A percentile compares a stretch with the other conserved stretches of the same genome.
These are phyloP conservation scores for Petrocephalus schoutedeni DNA, from an alignment of 2,797 vertebrate species.

Conservation along the genomic window DNA sequence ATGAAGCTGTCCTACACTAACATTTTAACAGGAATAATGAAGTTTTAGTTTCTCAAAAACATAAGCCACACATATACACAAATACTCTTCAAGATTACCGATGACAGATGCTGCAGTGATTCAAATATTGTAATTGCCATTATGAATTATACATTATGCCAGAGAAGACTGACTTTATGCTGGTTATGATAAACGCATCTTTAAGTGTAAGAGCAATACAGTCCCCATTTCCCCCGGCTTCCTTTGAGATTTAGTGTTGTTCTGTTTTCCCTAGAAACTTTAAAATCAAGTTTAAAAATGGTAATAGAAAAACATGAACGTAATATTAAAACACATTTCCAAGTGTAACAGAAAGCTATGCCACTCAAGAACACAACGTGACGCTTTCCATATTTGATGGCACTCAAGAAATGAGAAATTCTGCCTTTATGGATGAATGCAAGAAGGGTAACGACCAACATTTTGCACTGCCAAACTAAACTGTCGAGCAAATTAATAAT, in stretches of 20 bases:
- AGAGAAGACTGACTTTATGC: background rate
- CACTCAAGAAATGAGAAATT: background rate
- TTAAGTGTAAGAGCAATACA: background rate
- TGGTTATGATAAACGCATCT: background rate
- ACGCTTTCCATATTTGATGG: background rate
- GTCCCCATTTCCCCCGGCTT: background rate
- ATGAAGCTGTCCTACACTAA: background rate
- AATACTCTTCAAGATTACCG: background rate
- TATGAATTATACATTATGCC: background rate
- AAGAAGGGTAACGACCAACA: slow-evolving; percentile 30
- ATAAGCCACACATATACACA: background rate
- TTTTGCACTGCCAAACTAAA: slow-evolving; percentile 32
- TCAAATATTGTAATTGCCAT: background rate
- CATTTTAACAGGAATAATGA: background rate
- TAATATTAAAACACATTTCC: background rate
- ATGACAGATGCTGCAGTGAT: background rate
- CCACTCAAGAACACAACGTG: background rate
- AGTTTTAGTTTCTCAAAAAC: background rate
- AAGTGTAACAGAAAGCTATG: background rate
- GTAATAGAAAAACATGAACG: background rate
- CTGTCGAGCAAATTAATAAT: slow-evolving; percentile 56
- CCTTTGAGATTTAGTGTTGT: background rate
- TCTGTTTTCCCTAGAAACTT: background rate
- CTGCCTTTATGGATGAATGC: background rate
- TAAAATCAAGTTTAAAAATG: background rate